Evolutionary conservation across 2,888 invertebrate genomes (phyloP), one percentile per base, ranked within the genome.

Genomic region (Acrobasis consociella): DNA sequence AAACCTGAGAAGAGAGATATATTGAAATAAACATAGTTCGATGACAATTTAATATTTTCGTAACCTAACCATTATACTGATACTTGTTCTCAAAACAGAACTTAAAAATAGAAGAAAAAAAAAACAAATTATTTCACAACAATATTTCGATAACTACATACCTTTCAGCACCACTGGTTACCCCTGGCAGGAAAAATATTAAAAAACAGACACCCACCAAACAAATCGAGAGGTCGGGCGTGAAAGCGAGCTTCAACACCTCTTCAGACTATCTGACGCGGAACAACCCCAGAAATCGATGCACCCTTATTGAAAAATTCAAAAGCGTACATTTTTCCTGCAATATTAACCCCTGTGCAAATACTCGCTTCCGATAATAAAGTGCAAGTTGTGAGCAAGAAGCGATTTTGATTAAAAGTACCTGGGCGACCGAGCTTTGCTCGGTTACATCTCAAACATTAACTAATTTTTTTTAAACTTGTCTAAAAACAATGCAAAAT

Each of bases 291-390:
- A 49, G 49, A 58, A 67, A 70, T 72, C 69, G 66, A 69, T 68
- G 70, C 62, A 60, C 67, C 70, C 66, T 69, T 70, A 71, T 72
- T 70, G 72, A 71, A 72, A 78, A 77, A 75, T 69, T 72, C 76
- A 74, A 76, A 79, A 71, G 69, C 70, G 69, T 72, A 67, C 72
- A 74, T 75, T 76, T 61, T 71, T 72, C 72, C 68, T 70, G 67
- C 67, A 65, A 70, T 77, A 75, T 80, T 77, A 78, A 80, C 79
- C 80, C 76, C 72, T 68, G 72, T 74, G 74, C 72, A 80, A 78
- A 76, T 77, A 70, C 71, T 68, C 67, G 67, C 64, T 61, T 58
- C n/a, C 66, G 58, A 49, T 73, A 39, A 60, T 39, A 38, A 39
- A 74, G 74, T 62, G n/a, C 60, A 76, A 74, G 66, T 65, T 5